Percentiles rank a stretch among this genome's conserved stretches.
Evolutionary conservation across 2,797 vertebrate species (phyloP).

Genomic region (Bovichtus diacanthus): DNA sequence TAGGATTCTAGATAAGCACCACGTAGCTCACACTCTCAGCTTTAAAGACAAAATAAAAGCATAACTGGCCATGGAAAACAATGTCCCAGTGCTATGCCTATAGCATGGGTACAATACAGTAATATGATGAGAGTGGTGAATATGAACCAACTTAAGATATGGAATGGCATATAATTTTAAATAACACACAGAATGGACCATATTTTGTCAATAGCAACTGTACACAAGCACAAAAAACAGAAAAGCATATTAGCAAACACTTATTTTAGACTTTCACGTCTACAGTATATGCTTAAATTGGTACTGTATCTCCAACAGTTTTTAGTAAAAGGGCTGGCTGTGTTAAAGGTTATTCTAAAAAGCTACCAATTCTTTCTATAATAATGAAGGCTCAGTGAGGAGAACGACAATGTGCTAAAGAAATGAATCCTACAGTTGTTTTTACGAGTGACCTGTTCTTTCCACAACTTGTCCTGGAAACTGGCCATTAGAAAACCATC

Average conservation of each 20-base stretch:
- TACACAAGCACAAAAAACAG: constrained; percentile 67
- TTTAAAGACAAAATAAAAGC: constrained; percentile 59
- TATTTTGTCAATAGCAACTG: constrained; percentile 64
- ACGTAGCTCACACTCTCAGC: constrained; percentile 68
- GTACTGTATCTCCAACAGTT: not conserved
- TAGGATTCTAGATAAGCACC: constrained; percentile 63
- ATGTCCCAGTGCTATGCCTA: constrained; percentile 56
- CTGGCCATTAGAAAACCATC: constrained; percentile 48
- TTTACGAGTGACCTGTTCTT: constrained; percentile 57
- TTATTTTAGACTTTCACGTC: constrained; percentile 27
- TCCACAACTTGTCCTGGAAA: constrained; percentile 56
- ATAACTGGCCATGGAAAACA: constrained; percentile 68
- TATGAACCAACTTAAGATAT: constrained; percentile 62
- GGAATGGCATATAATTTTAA: constrained; percentile 66
- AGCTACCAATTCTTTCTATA: not conserved
- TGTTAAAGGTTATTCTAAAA: constrained; percentile 22
- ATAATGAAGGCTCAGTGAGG: not conserved
- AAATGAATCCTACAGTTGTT: constrained; percentile 41
- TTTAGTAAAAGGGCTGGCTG: constrained; percentile 10
- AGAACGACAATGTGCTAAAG: constrained; percentile 41
- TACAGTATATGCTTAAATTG: constrained; percentile 14
- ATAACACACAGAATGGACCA: constrained; percentile 75
- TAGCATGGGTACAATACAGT: constrained; percentile 72
- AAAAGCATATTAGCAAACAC: constrained; percentile 50
- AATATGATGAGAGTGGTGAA: constrained; percentile 61